phyloP scores from a whole-genome alignment of 2,888 invertebrate species.

The Emmelina monodactyla region DNA sequence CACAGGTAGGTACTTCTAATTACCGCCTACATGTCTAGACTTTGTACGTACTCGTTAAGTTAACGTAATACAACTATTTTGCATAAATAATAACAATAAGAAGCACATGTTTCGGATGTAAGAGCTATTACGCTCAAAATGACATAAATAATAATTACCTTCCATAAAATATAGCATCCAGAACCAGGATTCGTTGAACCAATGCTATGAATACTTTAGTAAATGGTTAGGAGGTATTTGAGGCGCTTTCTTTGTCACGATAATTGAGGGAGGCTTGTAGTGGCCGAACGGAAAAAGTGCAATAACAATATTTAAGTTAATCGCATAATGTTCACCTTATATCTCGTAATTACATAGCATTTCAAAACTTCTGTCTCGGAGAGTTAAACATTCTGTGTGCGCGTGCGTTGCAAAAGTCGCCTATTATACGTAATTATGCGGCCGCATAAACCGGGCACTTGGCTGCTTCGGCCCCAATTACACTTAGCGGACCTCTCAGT shows the following conservation, averaged over 20 bases:
- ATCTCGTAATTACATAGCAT: conserved; percentile 33
- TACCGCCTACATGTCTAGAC: no score
- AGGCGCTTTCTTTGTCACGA: background rate
- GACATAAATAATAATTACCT: no score
- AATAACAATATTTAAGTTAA: conserved; percentile 28
- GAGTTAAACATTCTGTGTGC: conserved; percentile 46
- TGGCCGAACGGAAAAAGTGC: conserved; percentile 11
- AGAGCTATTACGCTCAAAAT: no score
- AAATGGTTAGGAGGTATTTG: background rate
- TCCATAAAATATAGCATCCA: no score
- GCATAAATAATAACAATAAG: no score
- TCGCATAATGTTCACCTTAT: conserved; percentile 29
- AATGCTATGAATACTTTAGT: no score
- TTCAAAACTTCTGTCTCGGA: conserved; percentile 45
- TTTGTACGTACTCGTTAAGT: no score
- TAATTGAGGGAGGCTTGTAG: background rate
- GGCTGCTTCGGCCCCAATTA: conserved; percentile 50
- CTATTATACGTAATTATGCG: conserved; percentile 58
- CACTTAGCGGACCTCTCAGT: conserved; percentile 47
- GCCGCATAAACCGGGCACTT: conserved; percentile 53
- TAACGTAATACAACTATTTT: no score
- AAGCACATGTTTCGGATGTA: no score
- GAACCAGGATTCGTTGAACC: no score
- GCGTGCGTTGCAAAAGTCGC: conserved; percentile 53
- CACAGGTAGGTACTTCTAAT: no score